Evolutionary conservation across 2,113 vertebrate species (phyloP).

Genomic region (Collichthys lucidus): DNA sequence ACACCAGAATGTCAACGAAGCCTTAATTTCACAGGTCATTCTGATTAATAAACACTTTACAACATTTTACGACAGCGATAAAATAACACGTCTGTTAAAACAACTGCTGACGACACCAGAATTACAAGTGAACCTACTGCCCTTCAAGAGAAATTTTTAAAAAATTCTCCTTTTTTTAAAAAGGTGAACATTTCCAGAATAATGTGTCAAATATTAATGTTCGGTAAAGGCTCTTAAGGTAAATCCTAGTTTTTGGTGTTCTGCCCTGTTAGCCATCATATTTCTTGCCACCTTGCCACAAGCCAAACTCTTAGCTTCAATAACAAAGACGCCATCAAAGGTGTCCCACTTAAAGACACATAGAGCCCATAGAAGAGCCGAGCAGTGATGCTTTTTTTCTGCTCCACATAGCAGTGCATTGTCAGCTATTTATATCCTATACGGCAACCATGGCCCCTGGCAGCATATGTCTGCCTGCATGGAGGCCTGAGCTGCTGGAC

Average conservation of each 20-base stretch:
- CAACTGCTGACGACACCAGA: constrained; percentile 1
- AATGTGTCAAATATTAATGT: not conserved
- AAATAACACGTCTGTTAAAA: constrained; percentile 58
- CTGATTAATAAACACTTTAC: constrained; percentile 55
- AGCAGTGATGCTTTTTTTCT: constrained; percentile 72
- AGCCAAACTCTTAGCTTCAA: constrained; percentile 46
- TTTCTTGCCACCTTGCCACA: constrained; percentile 34
- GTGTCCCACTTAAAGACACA: constrained; percentile 73
- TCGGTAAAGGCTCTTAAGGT: not conserved
- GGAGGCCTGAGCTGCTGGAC: constrained; percentile 49
- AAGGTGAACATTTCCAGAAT: not conserved
- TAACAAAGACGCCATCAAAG: constrained; percentile 60
- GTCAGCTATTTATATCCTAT: constrained; percentile 83
- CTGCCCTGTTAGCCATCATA: constrained; percentile 10
- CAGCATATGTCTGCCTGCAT: constrained; percentile 77
- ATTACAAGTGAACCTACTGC: constrained; percentile 38
- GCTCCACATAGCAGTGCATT: constrained; percentile 81
- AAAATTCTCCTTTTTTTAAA: not conserved
- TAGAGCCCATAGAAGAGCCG: constrained; percentile 45
- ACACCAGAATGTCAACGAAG: constrained; percentile 68
- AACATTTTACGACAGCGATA: constrained; percentile 52
- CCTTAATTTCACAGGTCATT: constrained; percentile 53
- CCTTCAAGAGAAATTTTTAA: constrained; percentile 14
- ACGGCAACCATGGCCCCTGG: constrained; percentile 73
- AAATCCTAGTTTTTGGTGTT: too few relatives aligned